Conservation (phyloP, 2,888 invertebrate genomes). For the Tiphia femorata region DNA sequence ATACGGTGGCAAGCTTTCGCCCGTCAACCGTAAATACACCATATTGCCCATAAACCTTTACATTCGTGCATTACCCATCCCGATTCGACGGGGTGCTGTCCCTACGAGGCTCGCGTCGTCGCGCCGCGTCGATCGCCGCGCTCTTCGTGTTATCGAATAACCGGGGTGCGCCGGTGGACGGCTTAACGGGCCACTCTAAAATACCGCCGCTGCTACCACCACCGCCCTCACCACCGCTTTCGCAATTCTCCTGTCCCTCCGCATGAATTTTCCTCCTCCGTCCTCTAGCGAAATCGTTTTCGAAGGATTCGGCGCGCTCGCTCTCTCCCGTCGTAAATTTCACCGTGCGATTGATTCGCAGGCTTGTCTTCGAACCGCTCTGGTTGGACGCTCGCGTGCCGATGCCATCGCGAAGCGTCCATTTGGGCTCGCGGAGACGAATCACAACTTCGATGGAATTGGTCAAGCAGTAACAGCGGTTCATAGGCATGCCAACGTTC, state of each 20-base stretch:
- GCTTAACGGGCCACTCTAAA: slow-evolving; percentile 48
- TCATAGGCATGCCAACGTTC: too few relatives aligned
- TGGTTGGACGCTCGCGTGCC: too few relatives aligned
- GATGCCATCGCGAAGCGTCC: too few relatives aligned
- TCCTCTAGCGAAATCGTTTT: slow-evolving; percentile 16
- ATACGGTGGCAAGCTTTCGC: slow-evolving; percentile 44
- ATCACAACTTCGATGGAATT: too few relatives aligned
- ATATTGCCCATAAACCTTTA: slow-evolving; percentile 66
- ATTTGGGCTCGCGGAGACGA: too few relatives aligned
- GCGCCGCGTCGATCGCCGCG: slow-evolving; percentile 27
- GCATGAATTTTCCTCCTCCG: too few relatives aligned
- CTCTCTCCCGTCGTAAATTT: background rate
- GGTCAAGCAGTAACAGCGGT: too few relatives aligned
- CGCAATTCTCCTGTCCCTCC: background rate
- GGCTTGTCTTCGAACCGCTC: background rate
- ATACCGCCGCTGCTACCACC: slow-evolving; percentile 13
- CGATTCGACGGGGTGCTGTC: slow-evolving; percentile 44
- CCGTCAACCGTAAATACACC: slow-evolving; percentile 61
- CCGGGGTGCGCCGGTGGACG: slow-evolving; percentile 43
- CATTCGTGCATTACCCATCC: slow-evolving; percentile 63
- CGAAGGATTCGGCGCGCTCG: background rate
- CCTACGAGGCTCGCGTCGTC: too few relatives aligned
- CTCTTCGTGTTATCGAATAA: slow-evolving; percentile 57
- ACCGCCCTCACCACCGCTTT: background rate
- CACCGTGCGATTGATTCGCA: background rate